These are phyloP conservation scores for Iselma pallidipennis DNA, from an alignment of 2,888 invertebrate genomes.

Conservation along the genomic window DNA sequence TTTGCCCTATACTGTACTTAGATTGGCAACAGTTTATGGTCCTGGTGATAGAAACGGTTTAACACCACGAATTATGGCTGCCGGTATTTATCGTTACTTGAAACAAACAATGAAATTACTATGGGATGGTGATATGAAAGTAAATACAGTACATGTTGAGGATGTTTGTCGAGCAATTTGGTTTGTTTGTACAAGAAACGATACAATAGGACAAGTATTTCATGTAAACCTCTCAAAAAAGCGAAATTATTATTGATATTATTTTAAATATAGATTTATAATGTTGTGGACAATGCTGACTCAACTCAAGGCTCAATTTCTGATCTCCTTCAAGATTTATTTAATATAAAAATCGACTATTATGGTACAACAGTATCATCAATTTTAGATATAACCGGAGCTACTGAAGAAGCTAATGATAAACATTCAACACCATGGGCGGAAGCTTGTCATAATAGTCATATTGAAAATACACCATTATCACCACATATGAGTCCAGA, in stretches of 20 bases:
- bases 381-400: slow-evolving; percentile 77
- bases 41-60: slow-evolving; percentile 80
- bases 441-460: slow-evolving; percentile 75
- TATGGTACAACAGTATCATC: slow-evolving; percentile 82
- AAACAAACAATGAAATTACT: slow-evolving; percentile 90
- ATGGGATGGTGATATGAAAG: slow-evolving; percentile 81
- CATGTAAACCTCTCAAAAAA: neutral
- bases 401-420: slow-evolving; percentile 91
- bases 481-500: slow-evolving; percentile 87
- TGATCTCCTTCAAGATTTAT: slow-evolving; percentile 78
- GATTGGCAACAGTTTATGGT: slow-evolving; percentile 88
- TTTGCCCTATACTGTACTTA: slow-evolving; percentile 76
- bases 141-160: slow-evolving; percentile 85
- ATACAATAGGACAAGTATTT: slow-evolving; percentile 47
- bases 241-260: slow-evolving; percentile 8
- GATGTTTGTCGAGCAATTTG: slow-evolving; percentile 85
- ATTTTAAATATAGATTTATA: slow-evolving; percentile 67
- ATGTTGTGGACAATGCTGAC: slow-evolving; percentile 81
- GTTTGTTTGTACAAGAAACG: slow-evolving; percentile 60
- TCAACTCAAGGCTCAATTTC: slow-evolving; percentile 86
- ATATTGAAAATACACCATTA: slow-evolving; percentile 81
- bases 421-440: slow-evolving; percentile 94
- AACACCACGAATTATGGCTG: slow-evolving; percentile 82
- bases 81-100: slow-evolving; percentile 85
- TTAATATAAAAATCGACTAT: slow-evolving; percentile 85